Base-by-base conservation (phyloP, 2,888 invertebrate species). In the Sepiola atlantica region DNA sequence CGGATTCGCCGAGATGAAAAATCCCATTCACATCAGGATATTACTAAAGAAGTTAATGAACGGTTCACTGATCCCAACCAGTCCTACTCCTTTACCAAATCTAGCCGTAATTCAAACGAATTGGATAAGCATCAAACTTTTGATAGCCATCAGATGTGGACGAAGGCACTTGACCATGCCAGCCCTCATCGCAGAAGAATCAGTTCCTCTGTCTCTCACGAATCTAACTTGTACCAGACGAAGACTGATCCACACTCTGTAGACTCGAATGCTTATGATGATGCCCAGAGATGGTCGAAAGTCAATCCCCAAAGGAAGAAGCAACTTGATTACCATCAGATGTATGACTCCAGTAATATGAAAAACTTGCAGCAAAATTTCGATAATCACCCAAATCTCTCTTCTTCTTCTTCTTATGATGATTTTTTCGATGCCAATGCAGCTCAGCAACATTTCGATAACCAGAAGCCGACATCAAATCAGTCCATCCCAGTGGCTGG, bases 101-200 rank as follows among this genome's bases (percentile, higher is more conserved):
- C 77, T 16, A 32, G n/a, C 77, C 61, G 21, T 4, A 10, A 61
- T 24, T 61, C 61, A 77, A 77, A 77, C n/a, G 16, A 77, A 2
- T 77, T 77, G n/a, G 77, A 77, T n/a, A n/a, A 77, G 21, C 77
- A 77, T 16, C 77, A 77, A 32, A 16, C 77, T n/a, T 77, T 77
- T 77, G n/a, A 77, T 77, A n/a, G 12, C n/a, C n/a, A 32, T 4
- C 16, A n/a, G 14, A 77, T 77, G 77, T 77, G 77, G 77, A 77
- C 77, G n/a, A 77, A 77, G 16, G 77, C n/a, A n/a, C 77, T 77
- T 77, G 77, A 77, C 77, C 77, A 77, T 77, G 77, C 77, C 77
- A 16, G 12, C n/a, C 77, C 77, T n/a, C n/a, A 32, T 77, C 77
- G 77, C 77, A 77, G n/a, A 77, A 77, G 77, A 16, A 14, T 77